Conservation (phyloP, 2,797 vertebrate genomes). For the Centropyge bicolor region DNA sequence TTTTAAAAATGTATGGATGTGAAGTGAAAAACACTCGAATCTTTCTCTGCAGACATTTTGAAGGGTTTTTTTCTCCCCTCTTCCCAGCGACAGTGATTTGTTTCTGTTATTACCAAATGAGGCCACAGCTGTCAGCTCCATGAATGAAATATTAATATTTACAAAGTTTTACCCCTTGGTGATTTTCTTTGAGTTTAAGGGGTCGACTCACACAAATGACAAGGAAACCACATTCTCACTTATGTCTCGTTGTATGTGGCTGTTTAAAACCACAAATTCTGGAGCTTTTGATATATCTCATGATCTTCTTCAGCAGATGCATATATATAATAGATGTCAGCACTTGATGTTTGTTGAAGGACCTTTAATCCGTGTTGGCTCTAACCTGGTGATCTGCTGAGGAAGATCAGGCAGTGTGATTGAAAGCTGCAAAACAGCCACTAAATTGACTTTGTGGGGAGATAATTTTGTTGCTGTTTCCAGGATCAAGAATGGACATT, state of each 20-base stretch:
- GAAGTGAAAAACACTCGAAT: neutral
- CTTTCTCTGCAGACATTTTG: neutral
- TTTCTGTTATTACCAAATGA: constrained; percentile 36
- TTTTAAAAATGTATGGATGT: constrained; percentile 17
- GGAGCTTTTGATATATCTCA: neutral
- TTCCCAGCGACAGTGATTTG: constrained; percentile 10
- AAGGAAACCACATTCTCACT: neutral
- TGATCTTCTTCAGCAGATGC: neutral
- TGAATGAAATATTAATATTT: constrained; percentile 33
- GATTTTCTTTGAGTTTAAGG: neutral
- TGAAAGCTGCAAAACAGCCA: constrained; percentile 2
- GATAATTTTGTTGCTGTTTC: neutral
- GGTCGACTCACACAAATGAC: neutral
- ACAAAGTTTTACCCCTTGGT: constrained; percentile 2
- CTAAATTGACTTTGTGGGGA: neutral
- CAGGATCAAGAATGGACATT: neutral
- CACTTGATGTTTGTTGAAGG: neutral
- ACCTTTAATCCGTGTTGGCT: neutral
- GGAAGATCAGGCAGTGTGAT: neutral
- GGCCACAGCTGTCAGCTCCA: constrained; percentile 19
- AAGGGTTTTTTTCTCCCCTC: neutral
- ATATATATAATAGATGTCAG: neutral
- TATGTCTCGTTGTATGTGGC: neutral
- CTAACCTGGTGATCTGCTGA: neutral
- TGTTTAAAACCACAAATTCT: neutral